Base-by-base conservation (phyloP, 2,113 vertebrate genomes). In the Callopanchax toddi region DNA sequence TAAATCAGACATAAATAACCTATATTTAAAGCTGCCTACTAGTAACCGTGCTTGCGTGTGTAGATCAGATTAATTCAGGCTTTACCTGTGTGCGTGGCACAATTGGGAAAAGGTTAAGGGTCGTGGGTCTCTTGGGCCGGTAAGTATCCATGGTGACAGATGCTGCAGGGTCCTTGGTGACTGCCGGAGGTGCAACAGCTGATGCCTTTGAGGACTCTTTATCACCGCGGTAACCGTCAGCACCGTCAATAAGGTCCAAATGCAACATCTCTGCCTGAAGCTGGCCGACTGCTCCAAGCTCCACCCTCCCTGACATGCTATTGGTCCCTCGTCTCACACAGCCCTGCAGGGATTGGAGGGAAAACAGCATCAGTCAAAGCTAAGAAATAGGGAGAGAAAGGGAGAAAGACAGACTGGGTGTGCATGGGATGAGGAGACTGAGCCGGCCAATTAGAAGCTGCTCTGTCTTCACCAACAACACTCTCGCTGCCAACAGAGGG, bases 91-190 rank as follows among this genome's bases (percentile, higher is more conserved):
- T 95, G 60, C 96, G 94, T 50, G 97, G 97, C 89, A 97, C 94
- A 84, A 97, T 94, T 48, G 97, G 94, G 89, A 98, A 96, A 76
- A 98, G 94, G 93, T 97, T 97, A 85, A 98, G 95, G 16, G 96
- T 98, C 58, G 96, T 98, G 74, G 97, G 97, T 84, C 96, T 88
- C 91, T 98, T 98, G 80, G 97, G 97, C 34, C 95, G 87, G 89
- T 98, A 97, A 32, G 94, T 94, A 75, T 97, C 95, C 85, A 96
- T 96, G 84, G 93, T 92, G 45, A 84, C 91, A 45, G 90, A 90
- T 55, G 76, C 90, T 16, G 66, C 89, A 4, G 90, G 83, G 6
- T 92, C 92, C 55, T 93, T 93, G 84, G 61, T 86, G 32, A 76
- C 58, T 17, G 74, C 74, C 0, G 48, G 73, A 21, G 80, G 59